Conservation (phyloP, 2,888 invertebrate species). For the Phlogophora meticulosa region DNA sequence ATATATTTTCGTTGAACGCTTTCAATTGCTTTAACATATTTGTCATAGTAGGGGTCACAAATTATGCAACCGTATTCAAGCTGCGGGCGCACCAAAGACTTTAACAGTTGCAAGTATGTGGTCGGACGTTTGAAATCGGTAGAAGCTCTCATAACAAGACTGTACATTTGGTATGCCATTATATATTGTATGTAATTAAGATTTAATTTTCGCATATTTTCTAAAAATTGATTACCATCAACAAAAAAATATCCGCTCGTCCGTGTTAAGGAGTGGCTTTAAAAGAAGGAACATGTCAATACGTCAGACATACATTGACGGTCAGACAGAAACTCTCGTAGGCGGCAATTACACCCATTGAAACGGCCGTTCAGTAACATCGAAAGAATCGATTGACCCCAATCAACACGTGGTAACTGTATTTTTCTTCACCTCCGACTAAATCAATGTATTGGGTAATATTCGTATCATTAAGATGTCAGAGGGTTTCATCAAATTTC, state of each 20-base stretch:
- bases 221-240: no score
- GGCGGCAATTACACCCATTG: conserved; percentile 86
- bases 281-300: conserved; percentile 49
- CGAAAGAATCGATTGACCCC: conserved; percentile 40
- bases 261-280: neutral
- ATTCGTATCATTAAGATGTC: conserved; percentile 1
- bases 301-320: conserved; percentile 54
- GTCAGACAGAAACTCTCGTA: conserved; percentile 76
- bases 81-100: no score
- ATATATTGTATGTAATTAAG: no score
- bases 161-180: no score
- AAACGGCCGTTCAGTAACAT: conserved; percentile 75
- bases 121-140: no score
- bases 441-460: conserved; percentile 14
- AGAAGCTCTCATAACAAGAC: no score
- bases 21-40: no score
- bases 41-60: no score
- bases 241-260: neutral
- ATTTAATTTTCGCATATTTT: no score
- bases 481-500: neutral
- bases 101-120: no score
- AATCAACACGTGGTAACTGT: conserved; percentile 54
- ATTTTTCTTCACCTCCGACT: conserved; percentile 26
- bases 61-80: no score
- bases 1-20: no score